A percentile compares a stretch with the other conserved stretches of the same genome.
phyloP scores from a whole-genome alignment of 2,888 invertebrate genomes.

The Leptura quadrifasciata region DNA sequence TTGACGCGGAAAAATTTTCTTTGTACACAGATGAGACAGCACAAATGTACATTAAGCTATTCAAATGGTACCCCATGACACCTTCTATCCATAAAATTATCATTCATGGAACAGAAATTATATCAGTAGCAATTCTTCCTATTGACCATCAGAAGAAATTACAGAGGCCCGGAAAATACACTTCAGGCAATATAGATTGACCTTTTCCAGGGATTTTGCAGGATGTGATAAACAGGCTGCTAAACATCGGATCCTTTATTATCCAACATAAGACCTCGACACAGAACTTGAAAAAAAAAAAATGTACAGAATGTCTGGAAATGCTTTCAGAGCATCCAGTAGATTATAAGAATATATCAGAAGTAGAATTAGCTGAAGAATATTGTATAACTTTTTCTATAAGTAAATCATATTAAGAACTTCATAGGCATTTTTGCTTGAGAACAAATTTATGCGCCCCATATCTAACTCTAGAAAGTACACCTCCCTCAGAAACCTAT shows the following conservation, averaged over 20 bases:
- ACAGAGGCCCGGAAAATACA: constrained; percentile 56
- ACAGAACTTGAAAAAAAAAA: too few species aligned
- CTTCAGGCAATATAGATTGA: constrained; percentile 40
- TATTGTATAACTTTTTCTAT: too few species aligned
- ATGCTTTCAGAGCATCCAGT: too few species aligned
- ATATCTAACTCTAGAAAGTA: too few species aligned
- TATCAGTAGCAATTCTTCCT: constrained; percentile 8
- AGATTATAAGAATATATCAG: too few species aligned
- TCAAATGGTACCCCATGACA: constrained; percentile 65
- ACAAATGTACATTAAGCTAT: constrained; percentile 61
- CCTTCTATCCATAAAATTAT: constrained; percentile 65
- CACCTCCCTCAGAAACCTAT: too few species aligned
- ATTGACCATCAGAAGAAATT: background rate
- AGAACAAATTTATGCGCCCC: too few species aligned
- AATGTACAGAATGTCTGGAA: too few species aligned
- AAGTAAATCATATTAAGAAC: too few species aligned
- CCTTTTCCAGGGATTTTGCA: constrained; percentile 15
- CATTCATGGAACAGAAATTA: constrained; percentile 13
- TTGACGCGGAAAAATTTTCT: constrained; percentile 50
- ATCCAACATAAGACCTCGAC: background rate
- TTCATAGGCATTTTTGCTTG: too few species aligned
- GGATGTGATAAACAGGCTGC: constrained; percentile 13
- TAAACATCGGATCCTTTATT: background rate
- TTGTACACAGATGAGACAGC: constrained; percentile 57
- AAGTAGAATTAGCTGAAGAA: too few species aligned